These are phyloP conservation scores for Setophaga petechia DNA, from an alignment of 2,113 vertebrate genomes.

Conservation along the genomic window DNA sequence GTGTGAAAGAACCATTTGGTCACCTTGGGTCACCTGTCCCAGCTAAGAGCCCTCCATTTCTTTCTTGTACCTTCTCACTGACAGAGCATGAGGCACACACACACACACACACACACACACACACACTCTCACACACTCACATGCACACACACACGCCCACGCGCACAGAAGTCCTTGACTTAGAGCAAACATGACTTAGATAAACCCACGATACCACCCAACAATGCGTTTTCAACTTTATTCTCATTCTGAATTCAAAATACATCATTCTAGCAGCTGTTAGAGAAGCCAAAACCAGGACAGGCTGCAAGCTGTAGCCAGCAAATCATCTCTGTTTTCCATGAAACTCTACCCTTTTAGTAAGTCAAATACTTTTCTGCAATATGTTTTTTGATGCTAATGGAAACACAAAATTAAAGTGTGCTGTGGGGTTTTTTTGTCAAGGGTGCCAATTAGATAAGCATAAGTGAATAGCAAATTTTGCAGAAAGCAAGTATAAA, in stretches of 20 bases:
- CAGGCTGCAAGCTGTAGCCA: not conserved
- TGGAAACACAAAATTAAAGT: not conserved
- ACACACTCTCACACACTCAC: too few species aligned
- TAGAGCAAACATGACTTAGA: not conserved
- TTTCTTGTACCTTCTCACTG: too few species aligned
- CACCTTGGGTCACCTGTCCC: not conserved
- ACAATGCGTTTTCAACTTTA: not conserved
- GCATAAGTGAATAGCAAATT: not conserved
- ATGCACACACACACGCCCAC: too few species aligned
- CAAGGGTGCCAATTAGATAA: accelerated
- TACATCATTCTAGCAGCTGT: not conserved
- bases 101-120: too few species aligned
- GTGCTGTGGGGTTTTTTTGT: not conserved
- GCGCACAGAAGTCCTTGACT: not conserved
- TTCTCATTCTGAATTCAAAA: not conserved
- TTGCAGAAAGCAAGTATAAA: not conserved
- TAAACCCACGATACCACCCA: not conserved
- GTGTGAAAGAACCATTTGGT: not conserved
- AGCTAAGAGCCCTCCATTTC: not conserved
- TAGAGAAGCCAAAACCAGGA: not conserved
- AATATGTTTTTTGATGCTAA: not conserved
- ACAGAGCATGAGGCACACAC: too few species aligned
- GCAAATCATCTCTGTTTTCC: not conserved
- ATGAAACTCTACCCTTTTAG: not conserved
- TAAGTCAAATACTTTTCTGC: not conserved